Conservation (phyloP, 2,113 vertebrate genomes). For the Chaenocephalus aceratus region DNA sequence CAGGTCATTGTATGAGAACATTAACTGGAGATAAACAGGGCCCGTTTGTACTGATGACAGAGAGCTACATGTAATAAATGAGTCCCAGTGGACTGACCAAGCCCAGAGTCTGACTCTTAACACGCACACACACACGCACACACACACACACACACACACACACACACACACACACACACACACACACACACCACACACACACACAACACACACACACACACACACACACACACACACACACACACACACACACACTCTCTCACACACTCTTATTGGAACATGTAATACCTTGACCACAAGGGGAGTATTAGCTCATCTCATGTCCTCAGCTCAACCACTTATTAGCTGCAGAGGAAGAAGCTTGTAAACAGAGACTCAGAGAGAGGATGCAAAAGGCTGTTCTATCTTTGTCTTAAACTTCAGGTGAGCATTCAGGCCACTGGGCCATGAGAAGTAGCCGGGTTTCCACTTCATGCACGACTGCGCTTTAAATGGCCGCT, state of each 20-base stretch:
- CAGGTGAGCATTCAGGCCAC: constrained; percentile 37
- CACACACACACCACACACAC: too few species aligned
- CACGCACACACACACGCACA: constrained; percentile 2
- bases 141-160: too few species aligned
- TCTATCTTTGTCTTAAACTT: constrained; percentile 37
- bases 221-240: too few species aligned
- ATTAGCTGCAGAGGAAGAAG: not conserved
- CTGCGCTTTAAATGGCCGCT: constrained; percentile 23
- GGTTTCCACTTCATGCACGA: constrained; percentile 51
- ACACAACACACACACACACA: too few species aligned
- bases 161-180: too few species aligned
- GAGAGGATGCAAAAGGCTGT: not conserved
- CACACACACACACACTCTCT: not conserved
- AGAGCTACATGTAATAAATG: constrained; percentile 44
- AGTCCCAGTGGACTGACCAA: constrained; percentile 40
- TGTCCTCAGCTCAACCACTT: constrained; percentile 48
- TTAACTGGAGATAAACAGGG: constrained; percentile 27
- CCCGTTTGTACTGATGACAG: not conserved
- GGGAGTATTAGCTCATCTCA: constrained; percentile 50
- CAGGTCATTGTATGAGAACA: constrained; percentile 41
- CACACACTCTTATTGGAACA: constrained; percentile 36
- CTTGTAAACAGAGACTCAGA: not conserved
- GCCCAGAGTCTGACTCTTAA: constrained; percentile 26
- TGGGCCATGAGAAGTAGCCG: constrained; percentile 31
- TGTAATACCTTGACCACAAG: constrained; percentile 27